Evolutionary conservation across 2,888 invertebrate species (phyloP).

Genomic region (Pyrrhosoma nymphula): DNA sequence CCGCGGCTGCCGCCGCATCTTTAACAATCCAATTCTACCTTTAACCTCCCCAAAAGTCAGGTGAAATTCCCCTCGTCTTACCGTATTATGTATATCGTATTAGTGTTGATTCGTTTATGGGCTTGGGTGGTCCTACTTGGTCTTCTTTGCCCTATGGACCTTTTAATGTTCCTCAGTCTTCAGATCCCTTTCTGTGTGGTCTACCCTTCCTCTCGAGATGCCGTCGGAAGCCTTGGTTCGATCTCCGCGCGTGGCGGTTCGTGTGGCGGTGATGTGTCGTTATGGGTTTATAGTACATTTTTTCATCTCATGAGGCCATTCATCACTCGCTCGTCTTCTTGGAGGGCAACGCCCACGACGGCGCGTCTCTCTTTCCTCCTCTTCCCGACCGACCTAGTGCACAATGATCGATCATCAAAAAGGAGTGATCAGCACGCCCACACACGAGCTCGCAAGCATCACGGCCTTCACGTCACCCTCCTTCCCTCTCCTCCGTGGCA

Average conservation of each 20-base stretch:
- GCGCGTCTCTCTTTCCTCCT: neutral
- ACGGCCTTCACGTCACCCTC: neutral
- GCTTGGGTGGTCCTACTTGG: too few relatives aligned
- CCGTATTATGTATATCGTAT: too few relatives aligned
- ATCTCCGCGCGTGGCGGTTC: neutral
- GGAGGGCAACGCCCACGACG: neutral
- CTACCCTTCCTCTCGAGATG: neutral
- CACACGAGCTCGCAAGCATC: neutral
- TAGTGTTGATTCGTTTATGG: too few relatives aligned
- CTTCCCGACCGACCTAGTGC: neutral
- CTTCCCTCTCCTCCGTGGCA: neutral
- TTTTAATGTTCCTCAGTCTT: too few relatives aligned
- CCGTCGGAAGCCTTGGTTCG: neutral
- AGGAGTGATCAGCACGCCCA: neutral
- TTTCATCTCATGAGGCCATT: neutral
- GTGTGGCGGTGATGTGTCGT: neutral
- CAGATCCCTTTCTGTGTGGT: too few relatives aligned
- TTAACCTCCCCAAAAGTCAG: too few relatives aligned
- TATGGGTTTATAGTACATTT: neutral
- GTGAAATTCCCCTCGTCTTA: too few relatives aligned
- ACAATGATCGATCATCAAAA: slow-evolving; percentile 16
- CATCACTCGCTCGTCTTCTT: neutral
- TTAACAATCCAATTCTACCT: too few relatives aligned
- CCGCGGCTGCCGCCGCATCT: too few relatives aligned
- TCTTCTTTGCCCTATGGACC: too few relatives aligned